Conservation (phyloP, 2,113 vertebrate genomes). For the Junco hyemalis region DNA sequence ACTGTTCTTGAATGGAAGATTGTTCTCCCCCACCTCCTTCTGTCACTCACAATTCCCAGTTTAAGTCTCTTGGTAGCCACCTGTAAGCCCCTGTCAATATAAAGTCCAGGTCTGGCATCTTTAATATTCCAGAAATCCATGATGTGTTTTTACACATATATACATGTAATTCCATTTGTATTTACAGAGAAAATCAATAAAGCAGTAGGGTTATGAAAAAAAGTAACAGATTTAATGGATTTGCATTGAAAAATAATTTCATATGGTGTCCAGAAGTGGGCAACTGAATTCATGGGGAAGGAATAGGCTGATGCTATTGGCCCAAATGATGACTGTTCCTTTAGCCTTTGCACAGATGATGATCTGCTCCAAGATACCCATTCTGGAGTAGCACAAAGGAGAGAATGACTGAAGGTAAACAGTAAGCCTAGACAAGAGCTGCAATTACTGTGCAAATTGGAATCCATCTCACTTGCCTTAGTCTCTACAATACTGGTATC, state of each 20-base stretch:
- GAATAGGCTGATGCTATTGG: neutral
- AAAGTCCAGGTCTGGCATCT: neutral
- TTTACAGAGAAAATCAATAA: neutral
- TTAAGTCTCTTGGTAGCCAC: neutral
- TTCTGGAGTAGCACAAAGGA: neutral
- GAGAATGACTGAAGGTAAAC: neutral
- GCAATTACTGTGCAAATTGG: neutral
- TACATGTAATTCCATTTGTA: neutral
- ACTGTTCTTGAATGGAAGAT: neutral
- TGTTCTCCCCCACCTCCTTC: neutral
- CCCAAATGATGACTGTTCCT: neutral
- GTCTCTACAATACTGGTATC: neutral
- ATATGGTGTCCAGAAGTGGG: neutral
- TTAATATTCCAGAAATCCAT: neutral
- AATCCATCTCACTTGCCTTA: neutral
- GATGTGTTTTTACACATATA: neutral
- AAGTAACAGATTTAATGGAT: neutral
- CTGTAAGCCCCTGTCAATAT: neutral
- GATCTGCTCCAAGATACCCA: accelerated
- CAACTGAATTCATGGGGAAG: neutral
- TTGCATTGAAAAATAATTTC: neutral
- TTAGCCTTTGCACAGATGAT: neutral
- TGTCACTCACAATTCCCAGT: neutral
- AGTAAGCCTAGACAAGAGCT: neutral
- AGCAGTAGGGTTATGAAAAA: neutral